Evolutionary conservation across 2,888 invertebrate genomes (phyloP), one percentile per base, ranked within the genome.

Genomic region (Germaria angustata): DNA sequence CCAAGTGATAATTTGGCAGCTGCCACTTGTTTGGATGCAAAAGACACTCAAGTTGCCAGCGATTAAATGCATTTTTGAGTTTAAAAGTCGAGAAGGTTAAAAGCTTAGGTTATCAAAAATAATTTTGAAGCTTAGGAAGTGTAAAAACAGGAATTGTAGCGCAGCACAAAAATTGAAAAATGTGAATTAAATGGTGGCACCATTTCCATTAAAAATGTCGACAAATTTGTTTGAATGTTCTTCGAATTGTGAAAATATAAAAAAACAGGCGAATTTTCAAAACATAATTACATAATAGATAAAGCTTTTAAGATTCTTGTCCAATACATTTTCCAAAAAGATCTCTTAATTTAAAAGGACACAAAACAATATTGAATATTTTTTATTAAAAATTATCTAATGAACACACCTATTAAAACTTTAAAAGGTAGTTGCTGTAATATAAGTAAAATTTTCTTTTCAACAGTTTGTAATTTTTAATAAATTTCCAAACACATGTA

Each of bases 21-120:
- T 22, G 41, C 15, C 17, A 24, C 32, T 34, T 72, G 59, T 36
- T 51, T 79, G 11, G 41, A 49, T 46, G 36, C 53, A 44, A 65
- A 57, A 34, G 41, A 66, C 17, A 24, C 65, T 34, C 51, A 51
- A 32, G 17, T 28, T 39, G 32, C 15, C 20, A 65, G 55, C 13
- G 72, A 73, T 61, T 73, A 73, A 79, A 73, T 13, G 32, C 44
- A 17, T 36, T 59, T 59, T 36, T 9, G 1, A 13, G 13, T 51
- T 28, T 13, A 20, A 34, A 22, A 36, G 57, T 44, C 41, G 36
- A 34, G n/a, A 53, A 17, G 59, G 55, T 32, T 55, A 32, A 41
- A 41, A 41, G 41, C 28, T 49, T 34, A 34, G 41, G 32, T 55
- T 3, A 41, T 13, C 15, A n/a, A 34, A 46, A 2, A 44, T 15